Conservation (phyloP, 2,888 invertebrate species). For the Callimorpha dominula region DNA sequence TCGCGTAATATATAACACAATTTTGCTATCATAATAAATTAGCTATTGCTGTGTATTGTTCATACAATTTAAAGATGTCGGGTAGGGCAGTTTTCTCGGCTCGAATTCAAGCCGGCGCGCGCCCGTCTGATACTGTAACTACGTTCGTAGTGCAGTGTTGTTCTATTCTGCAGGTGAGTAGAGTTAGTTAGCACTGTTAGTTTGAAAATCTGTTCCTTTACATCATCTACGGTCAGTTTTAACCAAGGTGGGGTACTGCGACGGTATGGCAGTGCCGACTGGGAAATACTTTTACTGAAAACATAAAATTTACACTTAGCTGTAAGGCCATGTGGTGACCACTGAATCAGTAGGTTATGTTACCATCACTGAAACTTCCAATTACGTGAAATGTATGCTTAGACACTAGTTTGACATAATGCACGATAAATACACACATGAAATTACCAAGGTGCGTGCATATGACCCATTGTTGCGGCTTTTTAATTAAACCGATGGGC, state of each 20-base stretch:
- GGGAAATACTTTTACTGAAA: conserved; percentile 99
- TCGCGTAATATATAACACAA: background rate
- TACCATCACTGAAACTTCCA: conserved; percentile 55
- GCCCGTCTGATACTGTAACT: too few relatives aligned
- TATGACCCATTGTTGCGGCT: conserved; percentile 97
- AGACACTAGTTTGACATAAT: conserved; percentile 32
- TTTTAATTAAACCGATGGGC: conserved; percentile 74
- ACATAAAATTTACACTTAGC: conserved; percentile 76
- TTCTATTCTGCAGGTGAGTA: background rate
- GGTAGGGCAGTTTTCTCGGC: too few relatives aligned
- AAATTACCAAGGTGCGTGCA: conserved; percentile 92
- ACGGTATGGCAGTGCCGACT: conserved; percentile 99
- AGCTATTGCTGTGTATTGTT: background rate
- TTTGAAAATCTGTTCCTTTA: conserved; percentile 99
- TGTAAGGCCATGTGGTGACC: conserved; percentile 77
- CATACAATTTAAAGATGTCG: too few relatives aligned
- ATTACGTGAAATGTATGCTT: conserved; percentile 42
- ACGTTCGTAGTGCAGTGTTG: background rate
- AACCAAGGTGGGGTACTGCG: conserved; percentile 99
- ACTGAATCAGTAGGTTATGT: conserved; percentile 70
- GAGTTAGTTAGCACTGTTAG: conserved; percentile 86
- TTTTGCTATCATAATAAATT: background rate
- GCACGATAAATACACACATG: conserved; percentile 37
- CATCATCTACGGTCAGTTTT: conserved; percentile 98
- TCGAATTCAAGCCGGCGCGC: too few relatives aligned